Conservation (phyloP, 2,888 invertebrate genomes). For the Machimus atricapillus region DNA sequence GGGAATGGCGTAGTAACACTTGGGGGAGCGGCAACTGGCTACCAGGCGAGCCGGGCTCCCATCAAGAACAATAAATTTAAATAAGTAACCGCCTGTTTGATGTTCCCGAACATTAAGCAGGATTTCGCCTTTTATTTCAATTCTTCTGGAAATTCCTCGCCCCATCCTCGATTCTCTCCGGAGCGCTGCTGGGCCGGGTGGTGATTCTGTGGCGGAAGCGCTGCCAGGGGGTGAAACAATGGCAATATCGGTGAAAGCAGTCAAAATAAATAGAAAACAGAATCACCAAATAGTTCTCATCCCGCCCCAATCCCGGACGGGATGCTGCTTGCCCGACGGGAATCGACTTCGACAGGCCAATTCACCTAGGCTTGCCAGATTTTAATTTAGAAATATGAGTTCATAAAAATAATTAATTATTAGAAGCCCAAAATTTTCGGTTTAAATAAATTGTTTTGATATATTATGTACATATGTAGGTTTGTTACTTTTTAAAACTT, state of each 20-base stretch:
- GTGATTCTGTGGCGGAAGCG: neutral
- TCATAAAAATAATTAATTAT: neutral
- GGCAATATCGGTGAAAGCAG: constrained; percentile 9
- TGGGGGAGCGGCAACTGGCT: neutral
- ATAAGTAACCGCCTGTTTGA: constrained; percentile 48
- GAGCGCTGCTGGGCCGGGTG: neutral
- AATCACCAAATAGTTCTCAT: constrained; percentile 8
- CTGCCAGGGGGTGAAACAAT: neutral
- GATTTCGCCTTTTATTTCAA: constrained; percentile 45
- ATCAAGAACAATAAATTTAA: constrained; percentile 45
- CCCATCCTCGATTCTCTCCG: neutral
- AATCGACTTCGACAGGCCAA: neutral
- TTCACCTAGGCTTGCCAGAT: neutral
- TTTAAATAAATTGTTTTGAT: too few relatives aligned
- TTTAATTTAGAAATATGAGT: neutral
- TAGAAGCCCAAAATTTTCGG: neutral
- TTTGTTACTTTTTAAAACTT: too few relatives aligned
- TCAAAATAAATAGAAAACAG: constrained; percentile 28
- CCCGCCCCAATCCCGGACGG: neutral
- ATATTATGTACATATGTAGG: too few relatives aligned
- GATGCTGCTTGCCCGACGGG: neutral
- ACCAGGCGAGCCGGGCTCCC: constrained; percentile 14
- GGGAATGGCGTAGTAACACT: constrained; percentile 30
- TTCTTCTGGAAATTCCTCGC: constrained; percentile 43
- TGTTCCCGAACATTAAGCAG: constrained; percentile 46